Base-by-base conservation (phyloP, 2,113 vertebrate genomes). In the Phoxinus phoxinus region DNA sequence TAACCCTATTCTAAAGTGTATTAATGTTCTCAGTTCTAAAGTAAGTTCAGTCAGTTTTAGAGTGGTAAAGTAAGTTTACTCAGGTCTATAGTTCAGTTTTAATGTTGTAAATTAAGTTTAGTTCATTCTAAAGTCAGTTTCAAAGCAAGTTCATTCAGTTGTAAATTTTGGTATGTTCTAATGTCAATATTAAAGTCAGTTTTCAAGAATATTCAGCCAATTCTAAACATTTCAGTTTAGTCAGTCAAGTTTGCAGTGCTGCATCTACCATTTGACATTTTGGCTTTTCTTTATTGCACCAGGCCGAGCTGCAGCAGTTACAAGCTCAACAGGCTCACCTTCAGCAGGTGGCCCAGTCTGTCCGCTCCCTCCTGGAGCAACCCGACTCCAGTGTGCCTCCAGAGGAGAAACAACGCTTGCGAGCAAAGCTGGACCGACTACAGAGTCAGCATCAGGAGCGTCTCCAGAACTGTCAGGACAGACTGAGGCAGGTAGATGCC, bases 271-370 rank as follows among this genome's bases (percentile, higher is more conserved):
- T 3, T 76, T 74, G 35, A 51, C 25, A 7, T 41, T 78, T 53
- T 35, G 78, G 23, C 17, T 48, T 41, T 63, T 35, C 7, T 86
- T 61, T 6, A 46, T 8, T 85, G 58, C 48, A 21, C 0, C 93
- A 99, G 98, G 91, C 87, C 0, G 95, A 90, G 90, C 96, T 98
- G 81, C 95, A 96, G 92, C 96, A 97, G 91, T 95, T 99, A 86
- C 96, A 97, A 87, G 93, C 96, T 69, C 97, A 97, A 88, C 98
- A 99, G 91, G 95, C 97, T 41, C 95, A 96, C 6, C 86, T 99
- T 12, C 95, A 98, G 81, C 92, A 97, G 87, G 94, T 97, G 69
- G 93, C 96, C 0, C 97, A 99, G 90, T 93, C 96, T 0, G 94
- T 95, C 0, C 97, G 96, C 84, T 93, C 96, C 0, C 95, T 99